Conservation (phyloP, 2,888 invertebrate species). For the Amblyjoppa fuscipennis region DNA sequence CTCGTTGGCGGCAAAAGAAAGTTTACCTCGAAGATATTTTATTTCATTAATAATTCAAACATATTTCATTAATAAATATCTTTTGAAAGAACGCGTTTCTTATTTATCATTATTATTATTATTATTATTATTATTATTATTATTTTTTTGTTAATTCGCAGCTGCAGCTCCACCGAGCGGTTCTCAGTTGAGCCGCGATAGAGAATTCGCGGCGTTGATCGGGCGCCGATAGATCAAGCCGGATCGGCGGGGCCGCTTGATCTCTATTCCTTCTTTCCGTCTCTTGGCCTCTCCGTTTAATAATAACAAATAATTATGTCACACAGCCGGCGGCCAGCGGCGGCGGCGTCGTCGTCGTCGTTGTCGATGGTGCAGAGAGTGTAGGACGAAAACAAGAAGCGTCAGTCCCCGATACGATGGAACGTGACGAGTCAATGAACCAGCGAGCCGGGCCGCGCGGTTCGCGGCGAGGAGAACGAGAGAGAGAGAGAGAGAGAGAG, state of each 20-base stretch:
- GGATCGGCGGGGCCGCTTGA: slow-evolving; percentile 70
- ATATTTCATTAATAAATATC: too few relatives aligned
- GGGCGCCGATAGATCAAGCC: slow-evolving; percentile 57
- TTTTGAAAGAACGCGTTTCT: not conserved
- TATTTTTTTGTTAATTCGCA: not conserved
- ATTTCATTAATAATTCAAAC: too few relatives aligned
- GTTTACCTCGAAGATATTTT: too few relatives aligned
- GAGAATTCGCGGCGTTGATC: slow-evolving; percentile 39
- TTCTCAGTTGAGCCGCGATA: not conserved
- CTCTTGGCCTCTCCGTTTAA: slow-evolving; percentile 65
- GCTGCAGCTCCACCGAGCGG: not conserved
- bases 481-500: not conserved
- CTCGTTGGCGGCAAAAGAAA: too few relatives aligned
- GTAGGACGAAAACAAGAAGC: slow-evolving; percentile 67
- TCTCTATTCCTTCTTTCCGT: slow-evolving; percentile 53
- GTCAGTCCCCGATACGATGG: slow-evolving; percentile 68
- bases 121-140: not conserved
- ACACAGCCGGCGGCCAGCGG: slow-evolving; percentile 71
- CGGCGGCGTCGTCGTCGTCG: slow-evolving; percentile 44
- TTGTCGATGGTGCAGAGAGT: slow-evolving; percentile 36
- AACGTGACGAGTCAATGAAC: slow-evolving; percentile 74
- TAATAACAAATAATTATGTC: slow-evolving; percentile 80
- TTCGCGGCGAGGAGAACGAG: slow-evolving; percentile 18
- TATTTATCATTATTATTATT: not conserved
- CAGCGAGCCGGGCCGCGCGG: slow-evolving; percentile 59